Base-by-base conservation (phyloP, 1,140 invertebrate genomes). In the Plodia interpunctella region DNA sequence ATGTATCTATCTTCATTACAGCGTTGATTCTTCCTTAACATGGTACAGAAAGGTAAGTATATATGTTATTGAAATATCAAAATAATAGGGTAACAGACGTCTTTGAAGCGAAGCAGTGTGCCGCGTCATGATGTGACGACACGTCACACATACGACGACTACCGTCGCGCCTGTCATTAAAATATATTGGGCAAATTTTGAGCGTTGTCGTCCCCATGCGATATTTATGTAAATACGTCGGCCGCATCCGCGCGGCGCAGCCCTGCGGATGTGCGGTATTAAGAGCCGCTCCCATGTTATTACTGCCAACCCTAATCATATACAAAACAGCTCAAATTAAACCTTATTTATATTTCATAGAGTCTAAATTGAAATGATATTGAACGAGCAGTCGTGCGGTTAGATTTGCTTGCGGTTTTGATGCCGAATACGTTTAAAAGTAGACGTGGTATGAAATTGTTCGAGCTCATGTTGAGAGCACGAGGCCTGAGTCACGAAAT, bases 231-330 rank as follows among this genome's bases (percentile, higher is more conserved):
- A 55, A 35, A 35, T 55, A 35, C 30, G 54, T 3, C 54, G 15
- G 15, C 28, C 28, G 54, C 19, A 65, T 59, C 60, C 55, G 63
- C 54, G 53, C 57, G 61, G 58, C 61, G 56, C 65, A 32, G 62
- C 63, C 66, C 68, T 69, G 66, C 73, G 70, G 73, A 76, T 76
- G 73, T 71, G 68, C 65, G 60, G 68, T 61, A 73, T 73, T 70
- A 56, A 70, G 61, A 62, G 70, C 68, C 72, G 72, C 69, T 68
- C 69, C 70, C 68, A 60, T 65, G 54, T 60, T 66, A 67, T 73
- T 73, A 70, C 68, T 56, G 50, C 52, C 51, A 53, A 53, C 51
- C 13, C 21, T 53, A 25, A 20, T 25, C 49, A 20, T 19, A 11
- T 32, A 9, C 32, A 13, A 9, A 9, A 35, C 32, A 35, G 9